Conservation (phyloP, 1,140 invertebrate genomes). For the Zaprionus tsacasi region DNA sequence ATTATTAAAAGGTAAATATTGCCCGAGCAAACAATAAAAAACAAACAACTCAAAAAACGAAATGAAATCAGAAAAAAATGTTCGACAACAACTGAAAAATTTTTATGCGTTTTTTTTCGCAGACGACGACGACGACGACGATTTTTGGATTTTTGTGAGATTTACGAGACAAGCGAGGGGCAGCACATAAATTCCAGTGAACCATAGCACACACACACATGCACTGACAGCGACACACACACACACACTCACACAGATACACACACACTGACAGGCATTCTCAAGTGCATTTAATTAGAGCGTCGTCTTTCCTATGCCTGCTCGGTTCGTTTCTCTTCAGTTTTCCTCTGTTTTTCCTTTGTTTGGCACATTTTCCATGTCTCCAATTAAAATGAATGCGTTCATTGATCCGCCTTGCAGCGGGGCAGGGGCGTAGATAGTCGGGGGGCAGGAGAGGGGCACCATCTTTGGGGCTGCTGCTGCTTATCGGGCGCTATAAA, state of each 20-base stretch:
- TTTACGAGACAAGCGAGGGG: conserved; percentile 73
- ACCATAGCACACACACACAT: conserved; percentile 37
- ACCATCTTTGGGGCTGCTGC: conserved; percentile 8
- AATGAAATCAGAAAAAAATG: conserved; percentile 46
- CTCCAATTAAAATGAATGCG: conserved; percentile 84
- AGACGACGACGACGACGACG: conserved; percentile 56
- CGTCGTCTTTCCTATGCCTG: conserved; percentile 48
- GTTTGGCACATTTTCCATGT: conserved; percentile 80
- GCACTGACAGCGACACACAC: not conserved
- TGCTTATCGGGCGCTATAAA: conserved; percentile 81
- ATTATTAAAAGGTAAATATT: conserved; percentile 80
- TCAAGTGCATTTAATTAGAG: conserved; percentile 80
- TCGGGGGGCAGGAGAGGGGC: not conserved
- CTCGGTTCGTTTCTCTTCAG: conserved; percentile 24
- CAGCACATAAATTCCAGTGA: conserved; percentile 75
- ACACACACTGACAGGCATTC: conserved; percentile 45
- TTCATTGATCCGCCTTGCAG: conserved; percentile 75
- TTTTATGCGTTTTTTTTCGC: conserved; percentile 68
- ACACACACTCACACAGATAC: not conserved
- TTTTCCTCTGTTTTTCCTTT: conserved; percentile 43
- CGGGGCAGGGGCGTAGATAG: not conserved
- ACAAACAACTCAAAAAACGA: conserved; percentile 19
- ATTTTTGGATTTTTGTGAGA: conserved; percentile 62
- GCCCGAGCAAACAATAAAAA: conserved; percentile 64
- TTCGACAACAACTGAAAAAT: conserved; percentile 70